phyloP scores from a whole-genome alignment of 2,113 vertebrate genomes.

The Lophochroa leadbeateri region DNA sequence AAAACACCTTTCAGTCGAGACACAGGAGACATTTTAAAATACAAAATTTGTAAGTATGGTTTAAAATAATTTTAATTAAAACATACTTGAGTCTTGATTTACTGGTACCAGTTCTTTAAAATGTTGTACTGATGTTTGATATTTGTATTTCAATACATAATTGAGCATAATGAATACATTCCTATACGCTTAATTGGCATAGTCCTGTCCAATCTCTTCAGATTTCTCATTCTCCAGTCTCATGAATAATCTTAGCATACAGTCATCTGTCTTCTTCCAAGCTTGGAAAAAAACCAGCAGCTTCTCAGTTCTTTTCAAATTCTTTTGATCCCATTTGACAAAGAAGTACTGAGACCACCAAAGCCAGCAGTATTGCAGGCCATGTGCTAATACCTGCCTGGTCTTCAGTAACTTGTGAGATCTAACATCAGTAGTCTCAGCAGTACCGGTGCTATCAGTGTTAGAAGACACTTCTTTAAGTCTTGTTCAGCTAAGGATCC shows the following conservation, averaged over 20 bases:
- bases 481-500: background rate
- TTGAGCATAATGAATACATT: background rate
- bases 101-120: background rate
- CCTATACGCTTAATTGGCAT: background rate
- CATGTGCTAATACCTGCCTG: background rate
- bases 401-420: background rate
- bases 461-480: background rate
- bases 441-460: accelerated
- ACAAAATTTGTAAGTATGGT: background rate
- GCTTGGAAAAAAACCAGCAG: background rate
- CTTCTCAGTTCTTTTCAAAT: background rate
- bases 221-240: background rate
- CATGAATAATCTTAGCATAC: background rate
- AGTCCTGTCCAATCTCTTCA: background rate
- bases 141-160: background rate
- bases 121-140: background rate
- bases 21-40: background rate
- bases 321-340: background rate
- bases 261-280: background rate
- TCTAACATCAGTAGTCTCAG: background rate
- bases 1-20: background rate
- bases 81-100: background rate
- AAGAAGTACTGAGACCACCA: background rate
- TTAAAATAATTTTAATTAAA: conserved; percentile 19
- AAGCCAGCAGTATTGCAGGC: background rate